A percentile compares a stretch with the other conserved stretches of the same genome.
Evolutionary conservation across 2,888 invertebrate species (phyloP).

Genomic region (Aphidius colemani): DNA sequence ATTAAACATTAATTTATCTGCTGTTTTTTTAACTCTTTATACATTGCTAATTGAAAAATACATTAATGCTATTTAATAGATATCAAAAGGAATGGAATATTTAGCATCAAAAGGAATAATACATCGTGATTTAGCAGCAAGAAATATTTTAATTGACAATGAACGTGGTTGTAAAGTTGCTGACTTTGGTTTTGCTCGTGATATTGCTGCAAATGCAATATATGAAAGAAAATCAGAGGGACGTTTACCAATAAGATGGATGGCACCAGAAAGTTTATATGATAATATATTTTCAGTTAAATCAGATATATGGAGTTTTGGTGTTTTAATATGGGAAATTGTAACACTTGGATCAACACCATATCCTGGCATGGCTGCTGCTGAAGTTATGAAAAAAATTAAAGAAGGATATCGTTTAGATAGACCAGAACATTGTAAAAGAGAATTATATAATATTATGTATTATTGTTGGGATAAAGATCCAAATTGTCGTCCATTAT

Average conservation of each 20-base stretch:
- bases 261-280: constrained; percentile 94
- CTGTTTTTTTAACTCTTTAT: not conserved
- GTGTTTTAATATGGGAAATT: constrained; percentile 94
- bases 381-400: constrained; percentile 74
- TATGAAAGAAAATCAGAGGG: constrained; percentile 86
- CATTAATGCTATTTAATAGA: constrained; percentile 61
- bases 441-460: constrained; percentile 93
- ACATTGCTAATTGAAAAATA: constrained; percentile 12
- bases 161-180: constrained; percentile 90
- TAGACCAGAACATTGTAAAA: constrained; percentile 90
- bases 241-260: constrained; percentile 77
- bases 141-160: constrained; percentile 85
- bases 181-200: constrained; percentile 92
- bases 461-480: constrained; percentile 94
- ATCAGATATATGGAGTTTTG: constrained; percentile 96
- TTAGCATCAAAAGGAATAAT: constrained; percentile 66
- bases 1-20: not conserved
- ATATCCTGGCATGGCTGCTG: constrained; percentile 90
- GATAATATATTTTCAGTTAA: constrained; percentile 93
- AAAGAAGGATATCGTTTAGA: constrained; percentile 87
- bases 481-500: constrained; percentile 81
- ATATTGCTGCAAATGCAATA: constrained; percentile 85
- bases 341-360: constrained; percentile 94
- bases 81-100: constrained; percentile 61
- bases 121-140: constrained; percentile 86